Percentiles rank a stretch among this genome's conserved stretches.
phyloP scores from a whole-genome alignment of 2,888 invertebrate genomes.

The Amiota communis region DNA sequence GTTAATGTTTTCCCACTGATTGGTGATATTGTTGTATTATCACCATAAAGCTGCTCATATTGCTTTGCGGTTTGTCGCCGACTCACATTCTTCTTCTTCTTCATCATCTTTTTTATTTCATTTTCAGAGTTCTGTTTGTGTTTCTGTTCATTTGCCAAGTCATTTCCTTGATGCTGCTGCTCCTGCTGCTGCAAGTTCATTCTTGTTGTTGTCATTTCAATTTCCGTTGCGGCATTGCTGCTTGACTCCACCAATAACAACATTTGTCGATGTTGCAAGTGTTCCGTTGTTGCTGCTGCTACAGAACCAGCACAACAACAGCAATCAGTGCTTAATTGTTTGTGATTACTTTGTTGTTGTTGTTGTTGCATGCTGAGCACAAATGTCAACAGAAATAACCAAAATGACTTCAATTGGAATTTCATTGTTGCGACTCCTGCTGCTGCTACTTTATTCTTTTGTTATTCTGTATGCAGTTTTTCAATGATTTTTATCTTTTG shows the following conservation, averaged over 20 bases:
- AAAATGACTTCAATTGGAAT: constrained; percentile 63
- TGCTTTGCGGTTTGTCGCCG: constrained; percentile 45
- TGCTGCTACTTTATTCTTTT: constrained; percentile 19
- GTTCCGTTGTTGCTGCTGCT: constrained; percentile 36
- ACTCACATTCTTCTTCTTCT: no score
- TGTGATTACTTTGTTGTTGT: constrained; percentile 46
- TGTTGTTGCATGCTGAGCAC: constrained; percentile 47
- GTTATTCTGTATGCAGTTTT: neutral
- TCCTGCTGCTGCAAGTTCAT: constrained; percentile 42
- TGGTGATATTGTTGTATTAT: constrained; percentile 47
- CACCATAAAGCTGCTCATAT: constrained; percentile 49
- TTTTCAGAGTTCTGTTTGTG: no score
- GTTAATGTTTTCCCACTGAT: constrained; percentile 20
- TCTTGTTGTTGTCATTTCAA: constrained; percentile 40
- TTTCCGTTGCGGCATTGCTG: constrained; percentile 32
- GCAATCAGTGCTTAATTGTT: constrained; percentile 58
- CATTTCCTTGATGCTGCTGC: constrained; percentile 52
- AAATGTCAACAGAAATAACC: constrained; percentile 68
- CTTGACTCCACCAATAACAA: no score
- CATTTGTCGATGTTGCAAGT: constrained; percentile 27
- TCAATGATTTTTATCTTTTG: constrained; percentile 11
- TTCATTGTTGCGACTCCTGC: constrained; percentile 53
- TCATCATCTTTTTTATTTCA: constrained; percentile 38
- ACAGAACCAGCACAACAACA: constrained; percentile 46
- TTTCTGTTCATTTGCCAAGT: constrained; percentile 55